Percentiles rank a stretch among this genome's conserved stretches.
These are phyloP conservation scores for Tetrax tetrax DNA, from an alignment of 2,113 vertebrate species.

Conservation along the genomic window DNA sequence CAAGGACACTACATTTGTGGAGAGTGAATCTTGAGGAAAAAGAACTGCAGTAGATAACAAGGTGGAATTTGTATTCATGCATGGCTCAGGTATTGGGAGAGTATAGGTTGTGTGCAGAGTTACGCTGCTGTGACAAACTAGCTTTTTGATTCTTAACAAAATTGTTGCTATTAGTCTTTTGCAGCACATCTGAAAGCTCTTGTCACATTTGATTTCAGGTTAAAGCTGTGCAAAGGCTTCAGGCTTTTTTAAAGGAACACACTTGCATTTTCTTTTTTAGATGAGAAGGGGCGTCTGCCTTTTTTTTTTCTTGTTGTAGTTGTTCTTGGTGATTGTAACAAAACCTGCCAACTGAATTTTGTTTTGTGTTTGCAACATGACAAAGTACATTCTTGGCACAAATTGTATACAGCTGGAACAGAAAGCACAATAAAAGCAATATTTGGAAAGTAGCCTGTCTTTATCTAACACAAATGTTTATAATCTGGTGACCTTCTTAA, in stretches of 20 bases:
- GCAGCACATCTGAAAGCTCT: not conserved
- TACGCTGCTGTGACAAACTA: not conserved
- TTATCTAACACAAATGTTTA: constrained; percentile 5
- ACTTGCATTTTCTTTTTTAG: not conserved
- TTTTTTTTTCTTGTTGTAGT: not conserved
- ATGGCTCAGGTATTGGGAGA: not conserved
- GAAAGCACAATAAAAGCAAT: not conserved
- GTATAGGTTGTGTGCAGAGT: not conserved
- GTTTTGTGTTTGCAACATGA: not conserved
- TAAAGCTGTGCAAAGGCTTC: not conserved
- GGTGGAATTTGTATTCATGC: not conserved
- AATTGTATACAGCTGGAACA: not conserved
- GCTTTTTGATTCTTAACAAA: not conserved
- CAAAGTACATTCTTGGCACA: not conserved
- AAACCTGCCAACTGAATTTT: not conserved
- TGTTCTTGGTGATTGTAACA: not conserved
- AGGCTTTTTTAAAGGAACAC: not conserved
- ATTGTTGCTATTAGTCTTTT: not conserved
- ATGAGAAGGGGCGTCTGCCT: not conserved
- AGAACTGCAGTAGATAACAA: not conserved
- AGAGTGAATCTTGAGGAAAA: not conserved
- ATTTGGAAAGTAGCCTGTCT: not conserved
- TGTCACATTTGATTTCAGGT: not conserved
- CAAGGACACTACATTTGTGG: not conserved
- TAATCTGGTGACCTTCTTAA: constrained; percentile 7